A percentile compares a stretch with the other conserved stretches of the same genome.
Conservation (phyloP, 2,797 vertebrate species). For the Chrosomus eos region DNA sequence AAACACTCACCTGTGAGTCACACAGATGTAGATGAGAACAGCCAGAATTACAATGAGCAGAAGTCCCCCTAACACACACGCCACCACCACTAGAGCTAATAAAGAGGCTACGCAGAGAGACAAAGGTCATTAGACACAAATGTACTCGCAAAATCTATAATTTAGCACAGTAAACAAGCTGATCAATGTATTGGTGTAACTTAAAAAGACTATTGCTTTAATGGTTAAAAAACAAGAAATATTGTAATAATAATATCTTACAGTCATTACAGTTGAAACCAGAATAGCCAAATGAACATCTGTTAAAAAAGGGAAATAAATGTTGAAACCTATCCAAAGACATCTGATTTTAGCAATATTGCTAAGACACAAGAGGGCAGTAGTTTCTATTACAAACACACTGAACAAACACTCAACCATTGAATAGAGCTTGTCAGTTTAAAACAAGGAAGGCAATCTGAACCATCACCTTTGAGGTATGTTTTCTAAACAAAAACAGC, state of each 20-base stretch:
- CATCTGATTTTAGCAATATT: constrained; percentile 18
- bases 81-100: constrained; percentile 79
- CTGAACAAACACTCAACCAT: not conserved
- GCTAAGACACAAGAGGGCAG: constrained; percentile 62
- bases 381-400: not conserved
- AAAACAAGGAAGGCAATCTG: not conserved
- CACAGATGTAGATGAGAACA: constrained; percentile 63
- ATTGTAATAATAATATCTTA: constrained; percentile 65
- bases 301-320: constrained; percentile 53
- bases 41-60: constrained; percentile 73
- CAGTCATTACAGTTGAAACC: constrained; percentile 82
- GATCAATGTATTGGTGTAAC: not conserved
- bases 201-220: not conserved
- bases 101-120: constrained; percentile 69
- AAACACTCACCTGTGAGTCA: constrained; percentile 37
- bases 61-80: constrained; percentile 77
- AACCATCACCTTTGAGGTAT: not conserved
- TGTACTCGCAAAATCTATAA: constrained; percentile 38
- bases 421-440: not conserved
- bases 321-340: not conserved
- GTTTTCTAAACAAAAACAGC: not conserved
- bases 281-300: constrained; percentile 78
- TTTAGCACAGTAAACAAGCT: not conserved
- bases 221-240: not conserved
- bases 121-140: constrained; percentile 1